Conservation (phyloP, 2,113 vertebrate species). For the Lagenorhynchus albirostris region DNA sequence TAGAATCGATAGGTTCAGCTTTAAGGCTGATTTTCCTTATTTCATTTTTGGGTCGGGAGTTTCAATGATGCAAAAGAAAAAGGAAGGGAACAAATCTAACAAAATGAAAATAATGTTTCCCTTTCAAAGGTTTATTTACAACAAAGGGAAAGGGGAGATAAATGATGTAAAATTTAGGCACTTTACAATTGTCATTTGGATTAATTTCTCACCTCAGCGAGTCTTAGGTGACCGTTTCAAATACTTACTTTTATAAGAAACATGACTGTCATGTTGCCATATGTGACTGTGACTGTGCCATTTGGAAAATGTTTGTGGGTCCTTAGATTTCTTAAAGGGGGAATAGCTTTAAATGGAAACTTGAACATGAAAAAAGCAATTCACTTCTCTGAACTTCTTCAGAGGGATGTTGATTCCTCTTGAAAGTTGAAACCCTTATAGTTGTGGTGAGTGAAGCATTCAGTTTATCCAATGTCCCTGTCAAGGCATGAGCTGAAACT, state of each 20-base stretch:
- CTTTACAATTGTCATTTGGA: not conserved
- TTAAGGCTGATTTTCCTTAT: conserved; percentile 67
- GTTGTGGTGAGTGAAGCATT: not conserved
- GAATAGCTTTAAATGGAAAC: not conserved
- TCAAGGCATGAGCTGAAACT: not conserved
- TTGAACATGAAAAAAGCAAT: not conserved
- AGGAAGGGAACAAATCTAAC: not conserved
- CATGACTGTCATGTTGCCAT: not conserved
- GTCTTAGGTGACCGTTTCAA: not conserved
- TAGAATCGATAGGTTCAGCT: conserved; percentile 71
- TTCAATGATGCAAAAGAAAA: conserved; percentile 29
- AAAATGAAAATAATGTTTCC: conserved; percentile 23
- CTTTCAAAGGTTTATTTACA: conserved; percentile 30
- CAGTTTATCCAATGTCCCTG: not conserved
- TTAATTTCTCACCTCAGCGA: conserved; percentile 24
- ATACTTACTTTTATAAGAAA: conserved; percentile 37
- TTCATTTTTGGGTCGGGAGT: conserved; percentile 39
- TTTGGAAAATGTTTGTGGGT: conserved; percentile 22
- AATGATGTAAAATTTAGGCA: not conserved
- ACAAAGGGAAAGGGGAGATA: not conserved
- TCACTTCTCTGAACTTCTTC: not conserved
- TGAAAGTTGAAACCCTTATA: not conserved
- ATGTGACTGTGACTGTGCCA: not conserved
- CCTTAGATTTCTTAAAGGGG: not conserved
- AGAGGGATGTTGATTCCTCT: not conserved